A percentile compares a stretch with the other conserved stretches of the same genome.
Conservation (phyloP, 2,888 invertebrate genomes). For the Seira sanloemensis region DNA sequence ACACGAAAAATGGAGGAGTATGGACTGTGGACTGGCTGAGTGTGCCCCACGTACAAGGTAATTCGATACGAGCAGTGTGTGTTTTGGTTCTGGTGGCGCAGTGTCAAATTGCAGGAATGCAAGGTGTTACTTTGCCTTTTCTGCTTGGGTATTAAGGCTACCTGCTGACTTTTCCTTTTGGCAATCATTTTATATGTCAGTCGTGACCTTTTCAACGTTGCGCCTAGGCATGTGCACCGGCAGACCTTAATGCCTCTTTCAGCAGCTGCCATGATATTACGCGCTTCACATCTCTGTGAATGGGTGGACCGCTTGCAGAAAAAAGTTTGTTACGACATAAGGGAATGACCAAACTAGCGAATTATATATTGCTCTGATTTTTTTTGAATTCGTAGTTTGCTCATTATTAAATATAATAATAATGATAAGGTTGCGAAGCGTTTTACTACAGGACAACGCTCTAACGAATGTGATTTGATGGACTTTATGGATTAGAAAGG, state of each 20-base stretch:
- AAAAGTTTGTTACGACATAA: conserved; percentile 28
- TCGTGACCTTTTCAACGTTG: conserved; percentile 55
- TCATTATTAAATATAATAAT: conserved; percentile 9
- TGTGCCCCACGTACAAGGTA: no score
- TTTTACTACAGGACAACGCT: neutral
- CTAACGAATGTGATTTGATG: conserved; percentile 27
- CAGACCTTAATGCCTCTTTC: neutral
- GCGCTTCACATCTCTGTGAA: neutral
- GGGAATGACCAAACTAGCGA: neutral
- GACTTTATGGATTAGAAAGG: conserved; percentile 49
- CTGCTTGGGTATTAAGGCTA: conserved; percentile 25
- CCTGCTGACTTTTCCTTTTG: conserved; percentile 43
- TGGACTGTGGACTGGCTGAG: no score
- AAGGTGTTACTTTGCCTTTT: conserved; percentile 46
- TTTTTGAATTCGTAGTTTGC: conserved; percentile 35
- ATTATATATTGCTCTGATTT: conserved; percentile 40
- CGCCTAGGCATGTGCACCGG: neutral
- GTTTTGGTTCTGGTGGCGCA: no score
- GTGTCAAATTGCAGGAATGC: conserved; percentile 30
- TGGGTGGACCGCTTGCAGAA: neutral
- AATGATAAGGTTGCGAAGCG: conserved; percentile 16
- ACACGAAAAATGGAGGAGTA: no score
- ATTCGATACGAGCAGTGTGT: no score
- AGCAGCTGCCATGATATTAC: neutral
- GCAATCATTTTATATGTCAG: conserved; percentile 44